Evolutionary conservation across 2,797 vertebrate genomes (phyloP).

Genomic region (Microcaecilia unicolor): DNA sequence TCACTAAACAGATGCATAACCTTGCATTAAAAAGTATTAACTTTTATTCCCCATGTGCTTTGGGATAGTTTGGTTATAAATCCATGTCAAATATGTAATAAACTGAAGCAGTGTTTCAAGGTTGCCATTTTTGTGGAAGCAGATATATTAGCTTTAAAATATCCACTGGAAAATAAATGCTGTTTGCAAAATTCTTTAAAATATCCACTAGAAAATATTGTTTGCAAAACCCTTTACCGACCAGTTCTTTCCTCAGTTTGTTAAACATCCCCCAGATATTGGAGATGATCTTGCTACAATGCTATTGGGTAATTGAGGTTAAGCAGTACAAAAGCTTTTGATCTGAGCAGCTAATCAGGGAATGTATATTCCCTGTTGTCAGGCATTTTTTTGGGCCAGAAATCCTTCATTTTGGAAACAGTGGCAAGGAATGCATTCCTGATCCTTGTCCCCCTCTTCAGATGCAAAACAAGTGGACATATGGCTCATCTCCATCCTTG

Average conservation of each 20-base stretch:
- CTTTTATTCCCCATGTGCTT: no score
- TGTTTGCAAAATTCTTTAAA: no score
- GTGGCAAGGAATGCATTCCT: slow-evolving; percentile 10
- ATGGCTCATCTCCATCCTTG: slow-evolving; percentile 65
- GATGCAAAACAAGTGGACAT: slow-evolving; percentile 83
- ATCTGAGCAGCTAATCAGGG: slow-evolving; percentile 18
- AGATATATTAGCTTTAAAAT: no score
- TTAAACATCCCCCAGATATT: not conserved
- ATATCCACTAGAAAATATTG: no score
- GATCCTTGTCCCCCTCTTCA: slow-evolving; percentile 48
- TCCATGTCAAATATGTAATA: no score
- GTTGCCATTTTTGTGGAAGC: no score
- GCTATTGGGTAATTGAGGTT: slow-evolving; percentile 12
- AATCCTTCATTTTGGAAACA: slow-evolving; percentile 8
- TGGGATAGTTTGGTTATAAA: no score
- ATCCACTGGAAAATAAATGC: no score
- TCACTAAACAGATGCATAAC: no score
- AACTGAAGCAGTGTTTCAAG: no score
- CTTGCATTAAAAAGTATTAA: no score
- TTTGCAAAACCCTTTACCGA: no score
- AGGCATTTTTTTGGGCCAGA: slow-evolving; percentile 18
- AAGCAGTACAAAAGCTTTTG: slow-evolving; percentile 12
- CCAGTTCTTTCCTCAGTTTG: not conserved
- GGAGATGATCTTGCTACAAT: not conserved
- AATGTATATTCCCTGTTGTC: slow-evolving; percentile 13